Percentiles rank a stretch among this genome's conserved stretches.
Evolutionary conservation across 2,888 invertebrate genomes (phyloP).

Genomic region (Pheosia gnoma): DNA sequence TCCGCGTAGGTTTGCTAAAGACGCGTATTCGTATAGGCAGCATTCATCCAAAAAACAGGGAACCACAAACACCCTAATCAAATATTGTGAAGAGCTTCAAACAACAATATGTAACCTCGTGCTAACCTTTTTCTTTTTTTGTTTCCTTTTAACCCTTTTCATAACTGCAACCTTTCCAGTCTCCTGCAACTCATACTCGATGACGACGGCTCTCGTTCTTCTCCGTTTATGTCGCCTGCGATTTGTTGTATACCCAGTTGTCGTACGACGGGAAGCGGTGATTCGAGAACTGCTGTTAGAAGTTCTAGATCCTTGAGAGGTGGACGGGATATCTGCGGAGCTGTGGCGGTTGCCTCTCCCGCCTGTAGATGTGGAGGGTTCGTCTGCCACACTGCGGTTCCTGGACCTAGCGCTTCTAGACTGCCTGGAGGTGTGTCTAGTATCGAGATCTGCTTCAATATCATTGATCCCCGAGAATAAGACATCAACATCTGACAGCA

Average conservation of each 20-base stretch:
- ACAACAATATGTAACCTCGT: background rate
- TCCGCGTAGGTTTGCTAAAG: no score
- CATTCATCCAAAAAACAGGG: no score
- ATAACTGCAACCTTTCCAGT: conserved; percentile 86
- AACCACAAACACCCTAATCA: no score
- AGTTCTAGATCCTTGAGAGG: conserved; percentile 35
- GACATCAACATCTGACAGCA: conserved; percentile 69
- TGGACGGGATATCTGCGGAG: conserved; percentile 38
- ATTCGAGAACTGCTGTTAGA: conserved; percentile 23
- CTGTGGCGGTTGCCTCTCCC: conserved; percentile 26
- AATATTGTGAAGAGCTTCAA: background rate
- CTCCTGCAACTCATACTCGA: conserved; percentile 87
- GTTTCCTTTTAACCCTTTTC: conserved; percentile 72
- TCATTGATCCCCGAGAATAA: conserved; percentile 68
- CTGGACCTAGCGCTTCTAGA: conserved; percentile 29
- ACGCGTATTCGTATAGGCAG: no score
- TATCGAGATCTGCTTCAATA: conserved; percentile 18
- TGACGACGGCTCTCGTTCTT: conserved; percentile 84
- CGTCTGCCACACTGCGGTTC: conserved; percentile 31
- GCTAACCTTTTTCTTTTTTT: conserved; percentile 66
- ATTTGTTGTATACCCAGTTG: conserved; percentile 37
- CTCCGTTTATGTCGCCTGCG: conserved; percentile 62
- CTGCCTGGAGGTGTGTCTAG: conserved; percentile 23
- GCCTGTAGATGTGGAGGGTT: conserved; percentile 60
- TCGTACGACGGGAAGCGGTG: conserved; percentile 36